Evolutionary conservation across 2,888 invertebrate genomes (phyloP).

Genomic region (Erpobdella octoculata): DNA sequence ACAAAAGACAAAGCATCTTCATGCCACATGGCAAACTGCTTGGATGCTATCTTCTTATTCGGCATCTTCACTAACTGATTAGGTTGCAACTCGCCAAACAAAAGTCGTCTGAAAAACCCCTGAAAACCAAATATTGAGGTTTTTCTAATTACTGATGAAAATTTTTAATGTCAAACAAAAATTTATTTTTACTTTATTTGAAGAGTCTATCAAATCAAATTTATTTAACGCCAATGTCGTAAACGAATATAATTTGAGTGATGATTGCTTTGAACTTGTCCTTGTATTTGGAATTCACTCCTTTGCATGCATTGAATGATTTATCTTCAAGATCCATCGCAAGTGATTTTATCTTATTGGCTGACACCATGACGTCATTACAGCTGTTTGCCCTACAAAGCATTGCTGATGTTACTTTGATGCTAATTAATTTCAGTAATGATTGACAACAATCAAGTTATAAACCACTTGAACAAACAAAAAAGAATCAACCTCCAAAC

Average conservation of each 20-base stretch:
- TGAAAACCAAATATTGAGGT: no score
- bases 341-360: conserved; percentile 54
- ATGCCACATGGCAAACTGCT: conserved; percentile 77
- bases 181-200: no score
- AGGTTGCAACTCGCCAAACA: conserved; percentile 56
- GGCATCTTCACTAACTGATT: conserved; percentile 77
- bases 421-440: no score
- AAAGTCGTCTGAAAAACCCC: conserved; percentile 53
- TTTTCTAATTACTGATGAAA: no score
- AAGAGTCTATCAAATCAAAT: no score
- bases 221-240: no score
- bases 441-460: no score
- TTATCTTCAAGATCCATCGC: conserved; percentile 75
- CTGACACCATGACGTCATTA: conserved; percentile 48
- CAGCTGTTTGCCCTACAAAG: conserved; percentile 45
- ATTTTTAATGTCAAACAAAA: no score
- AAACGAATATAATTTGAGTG: conserved; percentile 84
- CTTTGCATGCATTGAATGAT: conserved; percentile 72
- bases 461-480: no score
- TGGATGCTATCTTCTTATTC: conserved; percentile 83
- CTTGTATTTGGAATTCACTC: conserved; percentile 65
- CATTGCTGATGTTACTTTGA: no score
- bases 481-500: no score
- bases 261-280: conserved; percentile 80
- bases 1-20: conserved; percentile 13